These are phyloP conservation scores for Tiphia femorata DNA, from an alignment of 2,888 invertebrate species.

Conservation along the genomic window DNA sequence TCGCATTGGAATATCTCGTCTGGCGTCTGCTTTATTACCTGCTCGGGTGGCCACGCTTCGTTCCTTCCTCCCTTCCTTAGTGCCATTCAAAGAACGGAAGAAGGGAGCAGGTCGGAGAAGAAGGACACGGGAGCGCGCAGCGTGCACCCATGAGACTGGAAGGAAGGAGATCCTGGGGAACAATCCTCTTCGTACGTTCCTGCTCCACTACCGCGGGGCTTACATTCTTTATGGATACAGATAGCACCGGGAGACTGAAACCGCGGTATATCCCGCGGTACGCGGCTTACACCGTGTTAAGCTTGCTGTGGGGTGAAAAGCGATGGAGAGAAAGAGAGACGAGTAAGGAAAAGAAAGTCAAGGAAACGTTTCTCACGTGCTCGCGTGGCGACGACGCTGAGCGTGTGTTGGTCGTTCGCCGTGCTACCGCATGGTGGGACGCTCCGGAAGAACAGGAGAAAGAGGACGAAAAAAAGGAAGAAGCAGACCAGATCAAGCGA, in stretches of 20 bases:
- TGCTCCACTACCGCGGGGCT: slow-evolving; percentile 29
- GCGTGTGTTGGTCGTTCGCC: too few species aligned
- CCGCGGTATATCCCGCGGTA: slow-evolving; percentile 24
- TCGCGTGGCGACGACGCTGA: background rate
- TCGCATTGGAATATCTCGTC: too few species aligned
- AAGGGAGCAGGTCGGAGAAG: too few species aligned
- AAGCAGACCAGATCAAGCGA: background rate
- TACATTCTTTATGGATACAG: slow-evolving; percentile 60
- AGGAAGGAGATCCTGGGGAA: slow-evolving; percentile 15
- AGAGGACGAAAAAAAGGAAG: background rate
- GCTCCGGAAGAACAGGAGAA: background rate
- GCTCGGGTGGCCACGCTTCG: too few species aligned
- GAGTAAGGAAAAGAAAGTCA: background rate
- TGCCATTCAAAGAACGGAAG: too few species aligned
- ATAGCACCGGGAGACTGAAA: slow-evolving; percentile 30
- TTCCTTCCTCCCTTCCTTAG: too few species aligned
- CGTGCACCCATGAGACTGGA: too few species aligned
- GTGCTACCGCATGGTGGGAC: background rate
- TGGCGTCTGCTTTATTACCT: too few species aligned
- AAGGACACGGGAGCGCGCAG: too few species aligned
- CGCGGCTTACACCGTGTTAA: slow-evolving; percentile 50
- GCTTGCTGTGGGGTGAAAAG: slow-evolving; percentile 19
- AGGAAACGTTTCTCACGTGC: background rate
- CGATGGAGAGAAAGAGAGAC: background rate
- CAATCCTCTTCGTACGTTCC: background rate